phyloP scores from a whole-genome alignment of 2,888 invertebrate species.

The Eupithecia exiguata region DNA sequence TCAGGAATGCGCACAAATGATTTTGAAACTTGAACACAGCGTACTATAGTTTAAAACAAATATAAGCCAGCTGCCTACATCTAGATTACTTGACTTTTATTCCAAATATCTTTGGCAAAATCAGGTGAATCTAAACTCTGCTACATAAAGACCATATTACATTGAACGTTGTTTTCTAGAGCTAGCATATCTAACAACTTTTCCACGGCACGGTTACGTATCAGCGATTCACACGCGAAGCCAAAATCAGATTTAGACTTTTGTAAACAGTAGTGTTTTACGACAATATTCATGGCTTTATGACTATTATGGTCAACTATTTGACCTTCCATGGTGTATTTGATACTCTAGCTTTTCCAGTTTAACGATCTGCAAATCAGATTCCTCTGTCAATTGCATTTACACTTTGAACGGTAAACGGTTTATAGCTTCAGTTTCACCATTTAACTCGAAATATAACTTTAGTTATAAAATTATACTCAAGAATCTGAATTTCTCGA shows the following conservation, averaged over 20 bases:
- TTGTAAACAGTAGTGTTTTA: slow-evolving; percentile 37
- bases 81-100: background rate
- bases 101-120: background rate
- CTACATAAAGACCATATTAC: slow-evolving; percentile 17
- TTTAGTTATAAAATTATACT: too few relatives aligned
- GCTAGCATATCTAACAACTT: slow-evolving; percentile 22
- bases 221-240: slow-evolving; percentile 31
- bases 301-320: slow-evolving; percentile 28
- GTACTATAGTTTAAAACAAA: background rate
- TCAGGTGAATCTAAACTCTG: slow-evolving; percentile 2
- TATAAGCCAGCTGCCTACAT: background rate
- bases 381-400: background rate
- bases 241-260: slow-evolving; percentile 37
- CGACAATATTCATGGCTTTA: slow-evolving; percentile 33
- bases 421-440: background rate
- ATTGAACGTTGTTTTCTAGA: background rate
- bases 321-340: slow-evolving; percentile 33
- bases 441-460: background rate
- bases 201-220: slow-evolving; percentile 25
- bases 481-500: background rate
- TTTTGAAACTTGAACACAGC: slow-evolving; percentile 19
- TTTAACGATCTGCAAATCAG: background rate
- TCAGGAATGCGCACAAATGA: background rate
- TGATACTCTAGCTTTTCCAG: slow-evolving; percentile 4
- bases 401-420: background rate